Conservation (phyloP, 23 tunicate genomes). For the Trididemnum clinides region DNA sequence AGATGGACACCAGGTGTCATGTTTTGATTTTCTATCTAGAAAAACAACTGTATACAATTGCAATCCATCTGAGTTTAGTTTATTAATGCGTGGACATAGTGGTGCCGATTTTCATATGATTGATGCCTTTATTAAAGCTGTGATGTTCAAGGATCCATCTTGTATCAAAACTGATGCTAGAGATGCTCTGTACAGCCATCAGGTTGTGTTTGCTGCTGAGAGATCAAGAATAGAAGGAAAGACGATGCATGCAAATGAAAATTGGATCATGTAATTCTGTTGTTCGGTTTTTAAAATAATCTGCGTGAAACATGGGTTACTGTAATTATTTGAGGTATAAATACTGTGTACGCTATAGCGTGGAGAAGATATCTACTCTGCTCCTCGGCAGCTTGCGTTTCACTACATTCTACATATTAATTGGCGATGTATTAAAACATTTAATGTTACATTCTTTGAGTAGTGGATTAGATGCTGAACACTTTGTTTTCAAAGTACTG, state of each 20-base stretch:
- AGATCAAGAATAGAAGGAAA: constrained; percentile 43
- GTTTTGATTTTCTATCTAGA: constrained; percentile 51
- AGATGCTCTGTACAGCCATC: constrained; percentile 61
- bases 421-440: too few species aligned
- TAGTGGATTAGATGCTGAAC: too few species aligned
- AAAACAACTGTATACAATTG: constrained; percentile 24
- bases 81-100: constrained; percentile 40
- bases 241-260: constrained; percentile 27
- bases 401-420: too few species aligned
- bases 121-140: constrained; percentile 59
- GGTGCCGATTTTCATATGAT: constrained; percentile 65
- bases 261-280: too few species aligned
- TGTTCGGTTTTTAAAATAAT: too few species aligned
- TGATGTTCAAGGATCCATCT: constrained; percentile 48
- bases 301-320: too few species aligned
- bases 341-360: too few species aligned
- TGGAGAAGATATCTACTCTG: too few species aligned
- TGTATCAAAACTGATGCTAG: constrained; percentile 31
- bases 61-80: neutral
- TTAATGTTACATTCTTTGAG: too few species aligned
- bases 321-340: too few species aligned
- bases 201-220: constrained; percentile 77
- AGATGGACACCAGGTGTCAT: constrained; percentile 20
- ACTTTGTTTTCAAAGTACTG: too few species aligned
- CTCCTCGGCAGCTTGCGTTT: too few species aligned